Percentiles rank a stretch among this genome's conserved stretches.
These are phyloP conservation scores for Melanerpes aurifrons DNA, from an alignment of 2,113 vertebrate species.

Conservation along the genomic window DNA sequence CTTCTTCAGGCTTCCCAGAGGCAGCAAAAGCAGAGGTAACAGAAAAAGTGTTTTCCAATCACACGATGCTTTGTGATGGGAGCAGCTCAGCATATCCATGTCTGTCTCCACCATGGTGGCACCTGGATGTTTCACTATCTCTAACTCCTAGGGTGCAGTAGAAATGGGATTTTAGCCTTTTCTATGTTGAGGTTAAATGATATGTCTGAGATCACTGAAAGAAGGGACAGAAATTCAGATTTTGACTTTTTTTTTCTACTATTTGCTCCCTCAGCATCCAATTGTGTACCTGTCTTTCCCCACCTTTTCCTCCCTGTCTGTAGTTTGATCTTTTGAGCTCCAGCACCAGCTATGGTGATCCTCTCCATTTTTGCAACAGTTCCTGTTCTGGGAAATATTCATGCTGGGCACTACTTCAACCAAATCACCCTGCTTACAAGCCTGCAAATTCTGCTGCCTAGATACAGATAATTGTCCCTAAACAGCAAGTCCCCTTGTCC, in stretches of 20 bases:
- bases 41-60: neutral
- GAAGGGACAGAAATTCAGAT: neutral
- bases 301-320: neutral
- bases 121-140: neutral
- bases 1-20: neutral
- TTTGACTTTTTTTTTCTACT: neutral
- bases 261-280: no score
- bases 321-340: neutral
- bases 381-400: neutral
- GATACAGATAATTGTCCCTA: neutral
- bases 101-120: neutral
- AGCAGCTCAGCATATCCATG: neutral
- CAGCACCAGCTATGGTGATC: neutral
- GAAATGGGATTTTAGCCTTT: neutral
- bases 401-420: fast-evolving
- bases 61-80: fast-evolving
- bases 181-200: fast-evolving
- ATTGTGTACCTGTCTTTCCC: neutral
- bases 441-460: neutral
- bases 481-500: neutral
- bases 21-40: neutral
- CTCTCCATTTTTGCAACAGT: neutral
- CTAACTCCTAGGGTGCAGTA: neutral
- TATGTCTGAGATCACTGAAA: neutral
- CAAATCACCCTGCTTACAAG: neutral